Evolutionary conservation across 2,888 invertebrate species (phyloP).

Genomic region (Bimastos eiseni): DNA sequence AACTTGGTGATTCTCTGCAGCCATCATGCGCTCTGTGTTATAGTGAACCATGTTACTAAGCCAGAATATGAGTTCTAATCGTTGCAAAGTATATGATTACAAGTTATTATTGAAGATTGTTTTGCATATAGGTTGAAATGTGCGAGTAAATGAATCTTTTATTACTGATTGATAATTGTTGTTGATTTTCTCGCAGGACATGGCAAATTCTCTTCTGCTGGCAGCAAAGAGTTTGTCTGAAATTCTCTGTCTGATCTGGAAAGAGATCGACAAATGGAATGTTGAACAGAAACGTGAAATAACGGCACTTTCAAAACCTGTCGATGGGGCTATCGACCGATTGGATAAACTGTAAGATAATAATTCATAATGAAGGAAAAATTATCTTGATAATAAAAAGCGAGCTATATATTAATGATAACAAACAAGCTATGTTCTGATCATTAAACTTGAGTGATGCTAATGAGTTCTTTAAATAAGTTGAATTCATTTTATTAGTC

Average conservation of each 20-base stretch:
- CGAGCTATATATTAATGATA: neutral
- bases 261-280: conserved; percentile 19
- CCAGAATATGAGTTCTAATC: too few relatives aligned
- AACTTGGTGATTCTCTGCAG: too few relatives aligned
- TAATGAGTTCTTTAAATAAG: too few relatives aligned
- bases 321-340: neutral
- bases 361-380: neutral
- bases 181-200: neutral
- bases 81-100: too few relatives aligned
- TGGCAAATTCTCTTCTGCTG: conserved; percentile 1
- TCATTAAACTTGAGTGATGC: too few relatives aligned
- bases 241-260: conserved; percentile 7
- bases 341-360: conserved; percentile 18
- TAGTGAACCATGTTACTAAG: too few relatives aligned
- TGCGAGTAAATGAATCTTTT: neutral
- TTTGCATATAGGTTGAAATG: neutral
- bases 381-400: too few relatives aligned
- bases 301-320: conserved; percentile 18
- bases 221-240: neutral
- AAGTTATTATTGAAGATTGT: neutral
- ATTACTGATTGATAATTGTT: neutral
- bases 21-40: too few relatives aligned
- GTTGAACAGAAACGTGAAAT: conserved; percentile 23
- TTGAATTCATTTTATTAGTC: too few relatives aligned
- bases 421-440: too few relatives aligned